phyloP scores from a whole-genome alignment of 1,140 invertebrate genomes.

The Danaus melanippus region DNA sequence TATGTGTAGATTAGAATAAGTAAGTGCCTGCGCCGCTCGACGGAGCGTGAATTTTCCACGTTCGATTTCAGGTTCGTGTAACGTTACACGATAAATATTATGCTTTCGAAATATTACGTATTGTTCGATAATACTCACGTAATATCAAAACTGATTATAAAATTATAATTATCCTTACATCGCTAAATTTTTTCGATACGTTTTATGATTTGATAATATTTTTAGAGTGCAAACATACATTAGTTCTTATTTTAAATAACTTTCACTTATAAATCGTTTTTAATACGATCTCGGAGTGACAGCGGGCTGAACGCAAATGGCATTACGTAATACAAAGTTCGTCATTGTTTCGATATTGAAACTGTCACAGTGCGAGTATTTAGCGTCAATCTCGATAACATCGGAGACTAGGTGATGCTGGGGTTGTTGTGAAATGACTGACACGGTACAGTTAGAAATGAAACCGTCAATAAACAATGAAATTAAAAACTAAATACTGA shows the following conservation, averaged over 20 bases:
- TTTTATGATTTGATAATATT: no score
- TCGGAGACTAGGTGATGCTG: slow-evolving; percentile 45
- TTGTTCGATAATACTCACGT: slow-evolving; percentile 62
- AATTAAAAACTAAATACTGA: no score
- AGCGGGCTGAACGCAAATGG: slow-evolving; percentile 49
- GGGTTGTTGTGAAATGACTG: slow-evolving; percentile 39
- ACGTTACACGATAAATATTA: slow-evolving; percentile 61
- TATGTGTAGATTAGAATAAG: no score
- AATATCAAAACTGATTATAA: slow-evolving; percentile 43
- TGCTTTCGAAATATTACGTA: slow-evolving; percentile 66
- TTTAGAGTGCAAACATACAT: slow-evolving; percentile 14
- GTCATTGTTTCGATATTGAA: slow-evolving; percentile 68
- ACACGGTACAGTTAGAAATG: background rate
- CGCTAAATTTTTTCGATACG: slow-evolving; percentile 9
- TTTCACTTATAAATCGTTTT: slow-evolving; percentile 45
- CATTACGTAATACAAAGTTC: slow-evolving; percentile 51
- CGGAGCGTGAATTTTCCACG: slow-evolving; percentile 67
- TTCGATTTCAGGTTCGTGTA: slow-evolving; percentile 66
- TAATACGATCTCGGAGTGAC: slow-evolving; percentile 48
- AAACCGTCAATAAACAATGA: no score
- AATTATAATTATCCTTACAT: slow-evolving; percentile 21
- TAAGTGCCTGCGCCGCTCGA: slow-evolving; percentile 39
- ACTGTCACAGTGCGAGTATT: slow-evolving; percentile 63
- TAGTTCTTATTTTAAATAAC: slow-evolving; percentile 35
- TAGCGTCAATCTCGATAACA: slow-evolving; percentile 69